Conservation (phyloP, 1,140 invertebrate genomes). For the Megathymus violae region DNA sequence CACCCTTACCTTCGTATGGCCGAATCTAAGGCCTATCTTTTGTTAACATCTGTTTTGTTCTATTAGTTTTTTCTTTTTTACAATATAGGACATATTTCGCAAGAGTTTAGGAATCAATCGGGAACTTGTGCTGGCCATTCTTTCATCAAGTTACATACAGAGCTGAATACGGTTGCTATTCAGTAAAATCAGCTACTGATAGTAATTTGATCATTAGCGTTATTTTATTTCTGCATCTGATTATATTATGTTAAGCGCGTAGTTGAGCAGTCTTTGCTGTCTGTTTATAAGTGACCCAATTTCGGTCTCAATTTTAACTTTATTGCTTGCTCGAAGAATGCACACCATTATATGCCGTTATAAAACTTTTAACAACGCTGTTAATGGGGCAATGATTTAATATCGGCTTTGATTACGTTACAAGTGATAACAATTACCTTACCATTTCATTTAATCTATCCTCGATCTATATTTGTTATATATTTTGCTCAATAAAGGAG, state of each 20-base stretch:
- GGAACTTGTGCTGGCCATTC: too few relatives aligned
- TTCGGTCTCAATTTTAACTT: slow-evolving; percentile 16
- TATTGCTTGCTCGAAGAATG: slow-evolving; percentile 22
- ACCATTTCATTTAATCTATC: neutral
- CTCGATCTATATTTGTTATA: too few relatives aligned
- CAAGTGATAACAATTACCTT: neutral
- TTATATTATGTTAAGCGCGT: neutral
- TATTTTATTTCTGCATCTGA: slow-evolving; percentile 6
- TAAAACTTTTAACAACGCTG: slow-evolving; percentile 10
- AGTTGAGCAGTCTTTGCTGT: slow-evolving; percentile 17
- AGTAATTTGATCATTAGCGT: slow-evolving; percentile 1
- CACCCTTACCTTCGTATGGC: slow-evolving; percentile 1
- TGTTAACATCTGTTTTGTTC: slow-evolving; percentile 13
- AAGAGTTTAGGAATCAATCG: too few relatives aligned
- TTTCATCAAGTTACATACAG: too few relatives aligned
- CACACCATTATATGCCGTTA: slow-evolving; percentile 10
- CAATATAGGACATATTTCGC: too few relatives aligned
- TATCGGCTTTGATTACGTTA: slow-evolving; percentile 7
- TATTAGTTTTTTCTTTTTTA: too few relatives aligned
- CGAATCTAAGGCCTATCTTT: slow-evolving; percentile 9
- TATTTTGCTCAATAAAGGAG: too few relatives aligned
- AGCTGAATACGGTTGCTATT: too few relatives aligned
- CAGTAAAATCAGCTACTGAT: too few relatives aligned
- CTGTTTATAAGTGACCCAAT: slow-evolving; percentile 26
- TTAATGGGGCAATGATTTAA: slow-evolving; percentile 16